These are phyloP conservation scores for human (Homo sapiens) DNA, from an alignment of 2,113 vertebrate genomes.

Conservation along the genomic window GRCh38 chr12:68713501-68714000, in stretches of 20 bases:
- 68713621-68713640: background rate
- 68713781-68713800: constrained; percentile 92
- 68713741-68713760: constrained; percentile 91
- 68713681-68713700: background rate
- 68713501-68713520: background rate
- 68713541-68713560: background rate
- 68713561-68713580: background rate
- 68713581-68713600: background rate
- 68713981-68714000: background rate
- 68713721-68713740: constrained; percentile 94
- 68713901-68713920: background rate
- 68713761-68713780: constrained; percentile 83
- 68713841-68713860: background rate
- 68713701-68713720: constrained; percentile 48
- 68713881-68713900: background rate
- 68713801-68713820: constrained; percentile 91
- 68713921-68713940: constrained; percentile 9
- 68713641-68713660: background rate
- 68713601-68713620: background rate
- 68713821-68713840: constrained; percentile 35
- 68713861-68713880: background rate
- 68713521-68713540: background rate
- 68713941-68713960: constrained; percentile 32
- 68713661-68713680: background rate
- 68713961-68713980: background rate